Evolutionary conservation across 2,888 invertebrate species (phyloP).

Genomic region (Leucophenga maculata): DNA sequence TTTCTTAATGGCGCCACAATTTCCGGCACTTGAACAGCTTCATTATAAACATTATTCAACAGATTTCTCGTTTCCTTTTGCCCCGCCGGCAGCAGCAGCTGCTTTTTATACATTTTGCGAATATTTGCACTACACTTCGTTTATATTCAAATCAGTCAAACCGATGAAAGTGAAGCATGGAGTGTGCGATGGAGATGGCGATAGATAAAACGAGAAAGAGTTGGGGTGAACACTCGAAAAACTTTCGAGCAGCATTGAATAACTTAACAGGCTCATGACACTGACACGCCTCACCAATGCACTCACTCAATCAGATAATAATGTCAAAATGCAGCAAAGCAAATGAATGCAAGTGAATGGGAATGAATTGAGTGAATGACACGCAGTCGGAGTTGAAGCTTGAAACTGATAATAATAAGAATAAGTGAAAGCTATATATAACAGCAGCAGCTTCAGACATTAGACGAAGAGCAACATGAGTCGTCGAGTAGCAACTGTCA

Average conservation of each 20-base stretch:
- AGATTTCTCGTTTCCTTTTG: neutral
- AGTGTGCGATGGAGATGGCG: neutral
- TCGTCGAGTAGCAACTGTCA: neutral
- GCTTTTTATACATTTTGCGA: neutral
- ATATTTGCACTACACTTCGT: constrained; percentile 12
- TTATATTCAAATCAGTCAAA: constrained; percentile 22
- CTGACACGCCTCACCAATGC: constrained; percentile 8
- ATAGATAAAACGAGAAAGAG: constrained; percentile 2
- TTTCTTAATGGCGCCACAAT: constrained; percentile 57
- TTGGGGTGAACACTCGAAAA: neutral
- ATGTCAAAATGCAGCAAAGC: neutral
- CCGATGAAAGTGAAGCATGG: neutral
- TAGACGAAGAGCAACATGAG: neutral
- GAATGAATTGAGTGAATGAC: neutral
- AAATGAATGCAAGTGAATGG: neutral
- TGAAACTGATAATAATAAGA: constrained; percentile 2
- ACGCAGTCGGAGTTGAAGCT: neutral
- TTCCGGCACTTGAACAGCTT: constrained; percentile 40
- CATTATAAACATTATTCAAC: constrained; percentile 21
- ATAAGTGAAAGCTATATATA: neutral
- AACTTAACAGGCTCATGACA: constrained; percentile 3
- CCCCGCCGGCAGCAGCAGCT: too few relatives aligned
- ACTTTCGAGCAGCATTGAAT: neutral
- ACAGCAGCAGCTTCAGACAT: neutral
- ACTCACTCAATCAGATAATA: neutral